These are phyloP conservation scores for Danio rerio DNA, from an alignment of 2,113 vertebrate genomes.

Conservation along the genomic window DNA sequence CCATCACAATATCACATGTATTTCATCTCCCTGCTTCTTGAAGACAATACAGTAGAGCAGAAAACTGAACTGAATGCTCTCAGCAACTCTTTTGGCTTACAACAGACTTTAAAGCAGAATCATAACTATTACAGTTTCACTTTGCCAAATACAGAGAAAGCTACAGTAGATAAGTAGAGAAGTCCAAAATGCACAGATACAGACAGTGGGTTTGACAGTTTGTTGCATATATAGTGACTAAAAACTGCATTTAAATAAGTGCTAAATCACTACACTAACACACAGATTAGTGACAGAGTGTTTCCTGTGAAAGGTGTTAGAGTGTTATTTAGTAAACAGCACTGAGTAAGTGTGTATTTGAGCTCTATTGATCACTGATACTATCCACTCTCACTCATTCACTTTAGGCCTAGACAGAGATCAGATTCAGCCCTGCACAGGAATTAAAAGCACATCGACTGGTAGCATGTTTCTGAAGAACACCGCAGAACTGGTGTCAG, in stretches of 20 bases:
- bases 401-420: slow-evolving; percentile 20
- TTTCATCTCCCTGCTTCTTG: background rate
- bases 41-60: background rate
- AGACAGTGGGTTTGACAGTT: background rate
- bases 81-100: background rate
- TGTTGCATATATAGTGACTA: background rate
- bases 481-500: slow-evolving; percentile 34
- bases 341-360: slow-evolving; percentile 13
- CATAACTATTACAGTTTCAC: background rate
- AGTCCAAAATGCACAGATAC: background rate
- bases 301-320: background rate
- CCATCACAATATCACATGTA: background rate
- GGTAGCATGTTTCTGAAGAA: slow-evolving; percentile 40
- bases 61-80: background rate
- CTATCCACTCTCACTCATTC: slow-evolving; percentile 41
- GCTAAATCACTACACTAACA: background rate
- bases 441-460: slow-evolving; percentile 47
- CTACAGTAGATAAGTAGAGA: too few species aligned
- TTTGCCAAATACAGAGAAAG: background rate
- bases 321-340: background rate
- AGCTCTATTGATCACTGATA: slow-evolving; percentile 49
- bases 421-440: slow-evolving; percentile 44
- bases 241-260: background rate
- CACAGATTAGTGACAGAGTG: background rate
- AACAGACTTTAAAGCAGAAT: background rate